Evolutionary conservation across 2,113 vertebrate species (phyloP).

Genomic region (Centrocercus urophasianus): DNA sequence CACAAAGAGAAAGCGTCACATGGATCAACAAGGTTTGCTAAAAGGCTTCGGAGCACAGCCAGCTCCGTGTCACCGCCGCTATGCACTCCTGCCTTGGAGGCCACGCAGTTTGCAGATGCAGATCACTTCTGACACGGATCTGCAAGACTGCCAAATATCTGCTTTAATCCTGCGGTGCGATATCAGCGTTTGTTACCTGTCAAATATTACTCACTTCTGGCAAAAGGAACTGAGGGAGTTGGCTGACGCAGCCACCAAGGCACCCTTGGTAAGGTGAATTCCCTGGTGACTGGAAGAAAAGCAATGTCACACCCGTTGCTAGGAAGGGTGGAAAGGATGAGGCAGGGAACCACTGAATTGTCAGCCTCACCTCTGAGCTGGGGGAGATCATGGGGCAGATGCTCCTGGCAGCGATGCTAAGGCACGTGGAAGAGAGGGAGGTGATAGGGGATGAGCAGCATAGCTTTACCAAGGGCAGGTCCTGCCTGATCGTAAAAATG

Average conservation of each 20-base stretch:
- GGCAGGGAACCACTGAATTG: too few relatives aligned
- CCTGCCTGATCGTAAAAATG: neutral
- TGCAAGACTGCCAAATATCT: neutral
- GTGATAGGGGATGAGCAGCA: too few relatives aligned
- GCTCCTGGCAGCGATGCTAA: too few relatives aligned
- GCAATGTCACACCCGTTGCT: too few relatives aligned
- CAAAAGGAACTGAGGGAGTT: neutral
- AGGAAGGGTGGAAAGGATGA: too few relatives aligned
- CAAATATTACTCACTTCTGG: neutral
- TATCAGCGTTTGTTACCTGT: neutral
- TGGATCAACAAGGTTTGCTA: neutral
- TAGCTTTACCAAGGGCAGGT: too few relatives aligned
- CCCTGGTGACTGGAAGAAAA: too few relatives aligned
- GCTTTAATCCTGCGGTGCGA: accelerated
- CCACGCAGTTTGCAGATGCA: neutral
- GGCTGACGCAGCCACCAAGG: too few relatives aligned
- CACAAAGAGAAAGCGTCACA: neutral
- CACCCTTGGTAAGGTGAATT: too few relatives aligned
- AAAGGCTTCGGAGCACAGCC: neutral
- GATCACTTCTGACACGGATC: neutral
- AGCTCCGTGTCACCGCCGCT: neutral
- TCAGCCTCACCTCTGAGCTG: too few relatives aligned
- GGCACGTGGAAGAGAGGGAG: too few relatives aligned
- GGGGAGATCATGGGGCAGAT: too few relatives aligned
- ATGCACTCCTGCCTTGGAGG: neutral